Evolutionary conservation across 2,797 vertebrate genomes (phyloP), one percentile per base, ranked within the genome.

Genomic region (Nannoperca obscura): DNA sequence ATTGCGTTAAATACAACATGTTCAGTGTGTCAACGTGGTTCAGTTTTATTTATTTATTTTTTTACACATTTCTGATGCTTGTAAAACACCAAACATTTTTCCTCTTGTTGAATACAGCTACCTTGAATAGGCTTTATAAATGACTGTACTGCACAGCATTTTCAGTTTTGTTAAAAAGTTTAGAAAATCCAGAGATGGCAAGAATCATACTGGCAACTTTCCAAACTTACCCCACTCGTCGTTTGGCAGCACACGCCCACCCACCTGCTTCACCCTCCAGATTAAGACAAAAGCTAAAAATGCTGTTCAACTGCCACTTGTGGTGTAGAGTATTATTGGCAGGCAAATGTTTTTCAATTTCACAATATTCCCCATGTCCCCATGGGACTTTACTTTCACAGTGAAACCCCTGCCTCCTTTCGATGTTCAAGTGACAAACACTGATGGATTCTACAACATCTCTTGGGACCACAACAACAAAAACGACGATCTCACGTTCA

Each of bases 341-440:
- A 30, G 20, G 6, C 22, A 17, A 22, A 20, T 7, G 15, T 24
- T 69, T 82, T 82, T 69, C 22, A 66, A 1, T 61, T 72, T 67
- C 65, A 73, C n/a, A 55, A 58, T 6, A 12, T 53, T 30, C 46
- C 49, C 27, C 0, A 2, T 0, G 8, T 27, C 27, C 69, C 40
- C 19, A 1, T 34, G 65, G 62, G 61, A 17, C 46, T 83, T 76
- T 54, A 11, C 68, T 76, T 81, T 79, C 38, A 58, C 82, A 96
- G 95, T 95, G 40, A 95, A 94, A 72, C 59, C 71, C 22, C 3
- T 1, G 2, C 64, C 87, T 34, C 95, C 94, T 12, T 57, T 30
- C 6, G 19, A 91, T n/a, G 77, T 95, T 50, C 71, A 5, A 4
- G 71, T 94, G 64, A 47, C 36, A 7, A 14, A 76, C 14, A 20